Evolutionary conservation across 2,797 vertebrate genomes (phyloP).

Genomic region (Ceyx erithaca): DNA sequence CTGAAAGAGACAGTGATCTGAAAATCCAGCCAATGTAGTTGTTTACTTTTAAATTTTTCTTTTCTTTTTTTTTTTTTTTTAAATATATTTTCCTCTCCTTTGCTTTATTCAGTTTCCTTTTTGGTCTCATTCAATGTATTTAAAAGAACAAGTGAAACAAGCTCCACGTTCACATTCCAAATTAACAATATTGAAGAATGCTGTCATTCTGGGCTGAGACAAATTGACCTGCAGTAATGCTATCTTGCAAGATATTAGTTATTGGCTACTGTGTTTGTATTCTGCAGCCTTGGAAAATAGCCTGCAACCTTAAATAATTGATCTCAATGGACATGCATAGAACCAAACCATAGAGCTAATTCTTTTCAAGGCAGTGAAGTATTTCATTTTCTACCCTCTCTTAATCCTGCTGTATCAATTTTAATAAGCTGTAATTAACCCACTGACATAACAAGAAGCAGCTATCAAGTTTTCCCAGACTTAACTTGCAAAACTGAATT

Average conservation of each 20-base stretch:
- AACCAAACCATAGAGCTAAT: neutral
- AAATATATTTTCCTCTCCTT: too few species aligned
- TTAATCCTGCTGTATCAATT: neutral
- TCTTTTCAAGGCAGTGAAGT: neutral
- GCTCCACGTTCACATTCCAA: neutral
- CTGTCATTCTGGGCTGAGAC: neutral
- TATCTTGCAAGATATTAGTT: neutral
- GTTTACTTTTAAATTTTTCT: neutral
- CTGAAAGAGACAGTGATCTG: neutral
- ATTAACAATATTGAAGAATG: neutral
- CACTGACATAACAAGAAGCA: neutral
- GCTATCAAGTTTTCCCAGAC: neutral
- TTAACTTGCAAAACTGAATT: neutral
- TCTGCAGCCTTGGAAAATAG: neutral
- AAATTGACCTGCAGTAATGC: neutral
- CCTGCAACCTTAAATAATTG: neutral
- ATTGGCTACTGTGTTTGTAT: neutral
- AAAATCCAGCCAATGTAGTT: neutral
- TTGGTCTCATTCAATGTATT: neutral
- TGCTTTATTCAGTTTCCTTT: too few species aligned
- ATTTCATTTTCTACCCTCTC: neutral
- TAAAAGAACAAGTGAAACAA: neutral
- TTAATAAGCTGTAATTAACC: neutral
- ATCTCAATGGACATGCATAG: neutral
- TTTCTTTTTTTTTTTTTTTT: neutral